Conservation (phyloP, 2,888 invertebrate species). For the Gonocerus acuteangulatus region DNA sequence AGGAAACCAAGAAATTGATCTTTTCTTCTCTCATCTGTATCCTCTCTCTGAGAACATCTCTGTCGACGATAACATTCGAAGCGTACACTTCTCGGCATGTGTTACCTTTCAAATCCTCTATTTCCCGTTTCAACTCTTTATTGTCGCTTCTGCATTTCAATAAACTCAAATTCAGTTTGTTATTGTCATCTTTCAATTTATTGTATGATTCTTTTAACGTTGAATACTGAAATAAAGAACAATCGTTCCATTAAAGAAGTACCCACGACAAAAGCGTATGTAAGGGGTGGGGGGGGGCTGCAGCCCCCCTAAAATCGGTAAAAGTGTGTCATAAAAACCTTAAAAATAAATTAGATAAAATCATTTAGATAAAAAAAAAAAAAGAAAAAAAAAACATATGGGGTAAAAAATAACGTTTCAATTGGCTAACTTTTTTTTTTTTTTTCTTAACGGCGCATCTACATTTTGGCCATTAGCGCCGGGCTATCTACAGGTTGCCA, state of each 20-base stretch:
- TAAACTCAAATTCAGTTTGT: neutral
- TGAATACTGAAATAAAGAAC: conserved; percentile 4
- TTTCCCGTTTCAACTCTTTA: conserved; percentile 3
- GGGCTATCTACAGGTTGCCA: no score
- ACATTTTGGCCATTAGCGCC: no score
- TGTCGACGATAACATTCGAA: neutral
- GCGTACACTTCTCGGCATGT: neutral
- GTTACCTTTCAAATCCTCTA: neutral
- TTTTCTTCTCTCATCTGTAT: conserved; percentile 7
- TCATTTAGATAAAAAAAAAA: no score
- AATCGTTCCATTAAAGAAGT: neutral
- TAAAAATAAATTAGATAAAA: no score
- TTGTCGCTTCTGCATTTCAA: neutral
- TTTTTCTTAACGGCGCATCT: no score
- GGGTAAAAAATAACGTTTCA: no score
- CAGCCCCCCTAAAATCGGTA: no score
- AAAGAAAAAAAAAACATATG: no score
- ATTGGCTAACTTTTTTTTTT: no score
- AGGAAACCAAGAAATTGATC: neutral
- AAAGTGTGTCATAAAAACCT: no score
- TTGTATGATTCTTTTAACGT: neutral
- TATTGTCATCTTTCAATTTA: neutral
- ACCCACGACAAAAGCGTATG: no score
- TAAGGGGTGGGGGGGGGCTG: no score
- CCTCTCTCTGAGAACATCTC: conserved; percentile 7